Evolutionary conservation across 2,888 invertebrate species (phyloP).

Genomic region (Hirtodrosophila alboralis): DNA sequence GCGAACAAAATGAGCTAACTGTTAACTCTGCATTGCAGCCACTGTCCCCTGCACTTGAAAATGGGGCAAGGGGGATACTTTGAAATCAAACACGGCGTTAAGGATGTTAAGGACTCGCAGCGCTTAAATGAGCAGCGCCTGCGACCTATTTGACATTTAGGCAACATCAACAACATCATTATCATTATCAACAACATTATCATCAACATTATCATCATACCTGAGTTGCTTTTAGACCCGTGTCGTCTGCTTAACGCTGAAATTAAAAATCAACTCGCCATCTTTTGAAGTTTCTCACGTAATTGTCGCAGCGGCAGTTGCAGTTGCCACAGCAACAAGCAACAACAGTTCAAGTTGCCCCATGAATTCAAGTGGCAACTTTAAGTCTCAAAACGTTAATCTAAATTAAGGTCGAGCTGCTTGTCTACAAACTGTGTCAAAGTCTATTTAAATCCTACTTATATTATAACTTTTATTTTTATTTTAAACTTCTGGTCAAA

Average conservation of each 20-base stretch:
- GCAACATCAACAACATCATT: slow-evolving; percentile 14
- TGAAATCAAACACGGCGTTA: slow-evolving; percentile 75
- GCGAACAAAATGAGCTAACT: neutral
- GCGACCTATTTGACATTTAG: slow-evolving; percentile 66
- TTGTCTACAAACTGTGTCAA: slow-evolving; percentile 21
- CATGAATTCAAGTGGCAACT: slow-evolving; percentile 16
- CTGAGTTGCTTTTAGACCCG: neutral
- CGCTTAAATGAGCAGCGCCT: slow-evolving; percentile 49
- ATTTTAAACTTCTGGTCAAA: no score
- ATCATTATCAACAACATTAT: slow-evolving; percentile 16
- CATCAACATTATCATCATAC: slow-evolving; percentile 20
- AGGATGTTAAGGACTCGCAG: slow-evolving; percentile 39
- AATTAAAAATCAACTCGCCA: slow-evolving; percentile 60
- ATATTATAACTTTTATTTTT: no score
- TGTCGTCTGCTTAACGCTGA: slow-evolving; percentile 12
- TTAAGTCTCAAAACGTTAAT: slow-evolving; percentile 16
- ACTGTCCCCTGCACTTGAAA: slow-evolving; percentile 61
- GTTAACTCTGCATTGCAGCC: slow-evolving; percentile 13
- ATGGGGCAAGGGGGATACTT: slow-evolving; percentile 75
- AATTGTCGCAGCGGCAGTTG: slow-evolving; percentile 45
- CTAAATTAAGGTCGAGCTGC: slow-evolving; percentile 13
- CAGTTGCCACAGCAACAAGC: slow-evolving; percentile 49
- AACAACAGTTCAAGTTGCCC: slow-evolving; percentile 15
- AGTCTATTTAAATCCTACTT: slow-evolving; percentile 11
- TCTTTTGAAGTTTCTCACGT: slow-evolving; percentile 64